Evolutionary conservation across 2,888 invertebrate genomes (phyloP), one percentile per base, ranked within the genome.

Genomic region (Uloborus plumipes): DNA sequence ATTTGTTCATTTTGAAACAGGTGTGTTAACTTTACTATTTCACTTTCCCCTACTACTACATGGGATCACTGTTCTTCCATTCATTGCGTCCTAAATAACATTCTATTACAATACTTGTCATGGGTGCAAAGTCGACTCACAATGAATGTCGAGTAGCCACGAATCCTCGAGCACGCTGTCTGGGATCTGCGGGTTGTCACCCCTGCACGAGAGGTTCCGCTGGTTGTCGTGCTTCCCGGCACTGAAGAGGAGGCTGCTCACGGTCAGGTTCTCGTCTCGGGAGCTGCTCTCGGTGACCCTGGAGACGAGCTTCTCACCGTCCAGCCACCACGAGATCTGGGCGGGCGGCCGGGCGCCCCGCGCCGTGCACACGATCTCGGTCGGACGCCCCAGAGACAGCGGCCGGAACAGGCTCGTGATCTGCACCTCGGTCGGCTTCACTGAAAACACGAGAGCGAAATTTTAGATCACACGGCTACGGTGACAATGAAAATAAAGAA

Each of bases 261-360:
- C 78, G 7, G 86, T 86, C 49, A 86, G 51, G 31, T 86, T 86
- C 16, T 85, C 86, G 1, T 85, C 77, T n/a, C 74, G 62, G 1
- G 79, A 67, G 2, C 81, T 80, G 39, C 84, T 85, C 67, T 86
- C 85, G 7, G 77, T 80, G n/a, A 84, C 76, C 49, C 83, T 74
- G 2, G 75, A 75, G 6, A 67, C 77, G 26, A 81, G 50, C 26
- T 84, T 67, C 58, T 81, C 80, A 0, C 74, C 75, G 18, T 79
- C 84, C 31, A 84, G 59, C 85, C 85, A 86, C 86, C 86, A 86
- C 6, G 84, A 74, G 14, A 86, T 74, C 59, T 85, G 79, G n/a
- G 86, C 86, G 18, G 86, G 86, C 0, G 86, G 86, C 58, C 85
- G 53, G 1, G 85, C 85, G 11, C 86, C 86, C 13, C 79, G 53